phyloP scores from a whole-genome alignment of 2,113 vertebrate species.

The Origma solitaria region DNA sequence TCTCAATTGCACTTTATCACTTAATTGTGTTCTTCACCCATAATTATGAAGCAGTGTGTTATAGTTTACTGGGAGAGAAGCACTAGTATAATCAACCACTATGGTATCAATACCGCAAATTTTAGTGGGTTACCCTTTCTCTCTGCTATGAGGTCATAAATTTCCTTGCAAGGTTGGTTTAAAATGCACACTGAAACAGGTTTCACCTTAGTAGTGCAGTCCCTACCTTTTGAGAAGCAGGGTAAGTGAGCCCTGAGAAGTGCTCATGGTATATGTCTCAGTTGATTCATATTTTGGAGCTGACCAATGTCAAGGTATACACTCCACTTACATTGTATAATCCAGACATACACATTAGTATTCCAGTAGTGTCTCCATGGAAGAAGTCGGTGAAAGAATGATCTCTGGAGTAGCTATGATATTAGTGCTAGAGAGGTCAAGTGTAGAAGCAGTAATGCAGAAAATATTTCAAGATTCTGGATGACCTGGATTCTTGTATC shows the following conservation, averaged over 20 bases:
- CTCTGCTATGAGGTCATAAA: neutral
- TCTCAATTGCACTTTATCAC: neutral
- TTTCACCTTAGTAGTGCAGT: neutral
- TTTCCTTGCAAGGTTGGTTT: neutral
- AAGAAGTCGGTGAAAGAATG: neutral
- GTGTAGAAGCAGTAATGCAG: neutral
- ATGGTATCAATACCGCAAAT: accelerated
- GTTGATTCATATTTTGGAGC: neutral
- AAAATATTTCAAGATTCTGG: neutral
- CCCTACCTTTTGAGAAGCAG: neutral
- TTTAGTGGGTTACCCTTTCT: neutral
- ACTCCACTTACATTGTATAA: neutral
- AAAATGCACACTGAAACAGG: neutral
- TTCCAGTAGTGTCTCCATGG: neutral
- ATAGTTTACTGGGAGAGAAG: neutral
- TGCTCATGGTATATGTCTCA: neutral
- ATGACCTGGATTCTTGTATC: neutral
- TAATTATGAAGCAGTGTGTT: neutral
- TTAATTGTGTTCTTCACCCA: neutral
- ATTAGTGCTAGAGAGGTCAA: neutral
- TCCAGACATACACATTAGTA: neutral
- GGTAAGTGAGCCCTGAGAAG: neutral
- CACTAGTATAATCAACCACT: neutral
- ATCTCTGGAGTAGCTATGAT: neutral
- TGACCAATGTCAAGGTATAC: neutral